phyloP scores from a whole-genome alignment of 35 echinoderm and acorn worm genomes.

The Holothuria glaberrima region DNA sequence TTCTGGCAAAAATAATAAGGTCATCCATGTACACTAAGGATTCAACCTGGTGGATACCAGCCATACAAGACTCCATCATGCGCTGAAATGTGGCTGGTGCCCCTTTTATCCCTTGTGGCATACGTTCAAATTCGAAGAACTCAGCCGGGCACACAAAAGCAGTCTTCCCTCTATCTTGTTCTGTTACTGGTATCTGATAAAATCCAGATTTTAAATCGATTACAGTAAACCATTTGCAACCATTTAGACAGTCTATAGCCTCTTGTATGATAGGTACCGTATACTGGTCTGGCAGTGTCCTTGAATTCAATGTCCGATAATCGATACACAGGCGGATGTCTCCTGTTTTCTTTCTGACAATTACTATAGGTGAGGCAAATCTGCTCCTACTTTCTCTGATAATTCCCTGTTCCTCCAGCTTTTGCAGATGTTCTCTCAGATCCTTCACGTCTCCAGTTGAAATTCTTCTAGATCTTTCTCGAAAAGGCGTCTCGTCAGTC shows the following conservation, averaged over 20 bases:
- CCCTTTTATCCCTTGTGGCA: constrained; percentile 67
- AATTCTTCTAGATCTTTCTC: constrained; percentile 34
- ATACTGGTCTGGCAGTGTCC: constrained; percentile 55
- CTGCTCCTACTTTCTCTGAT: constrained; percentile 49
- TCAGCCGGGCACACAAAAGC: constrained; percentile 46
- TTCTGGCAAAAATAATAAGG: constrained; percentile 41
- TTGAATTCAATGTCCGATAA: constrained; percentile 52
- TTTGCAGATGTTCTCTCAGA: constrained; percentile 37
- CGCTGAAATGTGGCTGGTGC: constrained; percentile 63
- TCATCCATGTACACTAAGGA: constrained; percentile 78
- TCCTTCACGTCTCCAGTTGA: constrained; percentile 54
- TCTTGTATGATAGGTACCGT: constrained; percentile 61
- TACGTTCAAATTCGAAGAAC: constrained; percentile 70
- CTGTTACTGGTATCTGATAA: constrained; percentile 66
- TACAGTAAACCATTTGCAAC: constrained; percentile 54
- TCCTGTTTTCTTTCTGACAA: constrained; percentile 55
- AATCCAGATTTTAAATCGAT: constrained; percentile 63
- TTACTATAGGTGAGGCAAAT: constrained; percentile 59
- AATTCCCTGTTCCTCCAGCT: constrained; percentile 35
- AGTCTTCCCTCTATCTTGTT: constrained; percentile 52
- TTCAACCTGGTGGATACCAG: constrained; percentile 42
- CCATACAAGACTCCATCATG: constrained; percentile 49
- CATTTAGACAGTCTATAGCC: constrained; percentile 51
- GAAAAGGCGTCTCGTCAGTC: constrained; percentile 23
- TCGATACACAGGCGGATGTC: constrained; percentile 66